phyloP scores from a whole-genome alignment of 2,797 vertebrate genomes.

The Galago senegalensis region DNA sequence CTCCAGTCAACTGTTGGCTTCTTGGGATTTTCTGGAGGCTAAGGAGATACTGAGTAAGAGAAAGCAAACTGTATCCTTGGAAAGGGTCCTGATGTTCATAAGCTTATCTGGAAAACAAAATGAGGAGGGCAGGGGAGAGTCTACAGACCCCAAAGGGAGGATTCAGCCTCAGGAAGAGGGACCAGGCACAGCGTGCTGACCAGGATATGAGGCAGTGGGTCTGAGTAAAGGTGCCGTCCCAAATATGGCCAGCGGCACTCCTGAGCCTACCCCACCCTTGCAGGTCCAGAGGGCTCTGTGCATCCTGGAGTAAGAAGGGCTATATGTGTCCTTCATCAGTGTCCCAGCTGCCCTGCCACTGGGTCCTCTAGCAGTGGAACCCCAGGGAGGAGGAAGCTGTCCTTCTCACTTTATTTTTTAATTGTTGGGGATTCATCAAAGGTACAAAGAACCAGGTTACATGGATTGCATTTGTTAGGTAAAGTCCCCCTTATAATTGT shows the following conservation, averaged over 20 bases:
- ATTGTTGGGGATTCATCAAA: no score
- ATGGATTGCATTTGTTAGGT: no score
- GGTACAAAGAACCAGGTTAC: no score
- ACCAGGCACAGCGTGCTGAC: neutral
- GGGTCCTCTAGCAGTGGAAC: neutral
- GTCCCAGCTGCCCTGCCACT: neutral
- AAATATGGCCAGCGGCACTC: neutral
- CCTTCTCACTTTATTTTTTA: neutral
- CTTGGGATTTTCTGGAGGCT: neutral
- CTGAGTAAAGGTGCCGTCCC: neutral
- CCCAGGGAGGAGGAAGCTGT: neutral
- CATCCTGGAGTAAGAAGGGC: neutral
- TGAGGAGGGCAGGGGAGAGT: neutral
- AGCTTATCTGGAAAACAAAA: conserved; percentile 19
- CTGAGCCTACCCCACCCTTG: neutral
- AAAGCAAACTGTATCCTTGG: neutral
- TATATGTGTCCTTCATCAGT: neutral
- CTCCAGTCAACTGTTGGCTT: neutral
- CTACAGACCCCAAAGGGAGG: neutral
- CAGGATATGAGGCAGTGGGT: neutral
- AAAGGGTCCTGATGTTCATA: neutral
- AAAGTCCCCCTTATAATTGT: no score
- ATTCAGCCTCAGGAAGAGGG: neutral
- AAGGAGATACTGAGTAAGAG: neutral
- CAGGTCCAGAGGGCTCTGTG: neutral